Base-by-base conservation (phyloP, 1,140 invertebrate genomes). In the Pseudomyrmex concolor region DNA sequence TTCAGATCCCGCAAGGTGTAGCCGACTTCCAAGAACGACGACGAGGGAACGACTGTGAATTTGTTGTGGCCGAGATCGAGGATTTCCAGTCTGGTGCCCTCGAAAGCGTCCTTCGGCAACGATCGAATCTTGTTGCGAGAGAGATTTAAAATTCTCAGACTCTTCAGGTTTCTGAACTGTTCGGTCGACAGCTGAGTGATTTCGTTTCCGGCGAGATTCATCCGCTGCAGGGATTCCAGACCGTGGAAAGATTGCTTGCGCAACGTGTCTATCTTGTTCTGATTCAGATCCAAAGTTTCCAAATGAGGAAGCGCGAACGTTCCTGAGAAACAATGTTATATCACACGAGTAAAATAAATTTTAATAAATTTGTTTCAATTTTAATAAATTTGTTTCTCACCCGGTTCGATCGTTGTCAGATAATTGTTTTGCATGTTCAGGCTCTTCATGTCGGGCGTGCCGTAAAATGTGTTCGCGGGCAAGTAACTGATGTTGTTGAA, bases 41-140 rank as follows among this genome's bases (percentile, higher is more conserved):
- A 94, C 1, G 96, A 96, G 0, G 97, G 97, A 88, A 97, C 96
- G 7, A 96, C 95, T 9, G 96, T 96, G 89, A 98, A 96, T 86
- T 96, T 96, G 90, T 99, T 99, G 72, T 95, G 95, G 74, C 96
- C 96, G 73, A 99, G 94, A 91, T 98, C 96, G 7, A 99, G 94
- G 87, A 96, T 96, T 92, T 98, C 97, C 10, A 98, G 92, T 62
- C 95, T 95, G 0, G 97, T 98, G 87, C 96, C 97, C 90, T 96
- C 96, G 90, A 98, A 98, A 1, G 97, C 95, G 83, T 98, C 97
- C 60, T 96, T 95, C 0, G 97, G 96, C 22, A 98, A 91, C 13
- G 97, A 96, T 87, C 96, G 95, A 76, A 99, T 93, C 85, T 96
- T 95, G 93, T 98, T 98, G 71, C 95, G 94, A 12, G 96, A 96